Evolutionary conservation across 2,888 invertebrate species (phyloP).

Genomic region (Mellilla xanthometata): DNA sequence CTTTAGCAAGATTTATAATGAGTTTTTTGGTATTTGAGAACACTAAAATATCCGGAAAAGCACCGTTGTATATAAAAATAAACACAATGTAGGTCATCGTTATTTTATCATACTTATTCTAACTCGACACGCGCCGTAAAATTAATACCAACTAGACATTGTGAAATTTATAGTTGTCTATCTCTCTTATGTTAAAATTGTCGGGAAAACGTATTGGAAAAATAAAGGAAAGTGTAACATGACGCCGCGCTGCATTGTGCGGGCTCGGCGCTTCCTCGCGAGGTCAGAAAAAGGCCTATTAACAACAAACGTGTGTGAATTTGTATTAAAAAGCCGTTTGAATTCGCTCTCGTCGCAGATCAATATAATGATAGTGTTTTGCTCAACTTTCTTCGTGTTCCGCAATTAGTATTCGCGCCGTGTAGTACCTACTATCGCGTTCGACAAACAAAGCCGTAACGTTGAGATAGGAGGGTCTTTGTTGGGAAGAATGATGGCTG

Average conservation of each 20-base stretch:
- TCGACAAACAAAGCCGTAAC: slow-evolving; percentile 4
- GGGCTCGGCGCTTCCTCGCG: slow-evolving; percentile 40
- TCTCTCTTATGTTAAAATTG: slow-evolving; percentile 40
- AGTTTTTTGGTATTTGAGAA: background rate
- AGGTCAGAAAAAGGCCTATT: slow-evolving; percentile 27
- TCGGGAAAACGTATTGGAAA: slow-evolving; percentile 44
- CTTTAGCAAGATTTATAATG: background rate
- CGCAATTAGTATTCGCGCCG: slow-evolving; percentile 15
- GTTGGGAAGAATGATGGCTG: slow-evolving; percentile 1
- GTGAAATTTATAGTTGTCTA: too few species aligned
- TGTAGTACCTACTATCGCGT: background rate
- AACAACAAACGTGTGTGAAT: slow-evolving; percentile 44
- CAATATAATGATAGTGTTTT: slow-evolving; percentile 22
- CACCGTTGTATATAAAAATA: background rate
- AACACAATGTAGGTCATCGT: too few species aligned
- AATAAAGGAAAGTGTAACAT: slow-evolving; percentile 60
- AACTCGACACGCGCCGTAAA: background rate
- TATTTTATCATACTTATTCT: too few species aligned
- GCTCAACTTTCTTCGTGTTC: slow-evolving; percentile 19
- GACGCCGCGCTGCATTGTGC: slow-evolving; percentile 27
- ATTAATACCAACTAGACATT: too few species aligned
- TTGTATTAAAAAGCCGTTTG: slow-evolving; percentile 24
- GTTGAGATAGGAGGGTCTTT: background rate
- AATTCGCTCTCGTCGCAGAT: slow-evolving; percentile 23
- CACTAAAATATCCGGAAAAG: background rate